These are phyloP conservation scores for Stenoptilia bipunctidactyla DNA, from an alignment of 2,888 invertebrate genomes.

Conservation along the genomic window DNA sequence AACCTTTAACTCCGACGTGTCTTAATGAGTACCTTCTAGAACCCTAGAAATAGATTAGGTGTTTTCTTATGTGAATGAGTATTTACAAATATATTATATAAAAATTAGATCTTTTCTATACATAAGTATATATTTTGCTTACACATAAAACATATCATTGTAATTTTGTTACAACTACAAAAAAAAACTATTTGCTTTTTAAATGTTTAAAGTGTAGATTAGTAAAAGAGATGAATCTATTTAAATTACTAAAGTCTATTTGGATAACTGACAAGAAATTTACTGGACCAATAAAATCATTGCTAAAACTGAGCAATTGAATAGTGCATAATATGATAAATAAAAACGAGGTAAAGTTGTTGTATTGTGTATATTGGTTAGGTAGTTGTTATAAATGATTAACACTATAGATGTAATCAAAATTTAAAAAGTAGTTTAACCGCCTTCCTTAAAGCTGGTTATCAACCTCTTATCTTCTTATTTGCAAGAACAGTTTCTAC, in stretches of 20 bases:
- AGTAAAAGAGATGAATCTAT: too few relatives aligned
- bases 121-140: not conserved
- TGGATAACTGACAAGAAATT: not conserved
- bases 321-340: not conserved
- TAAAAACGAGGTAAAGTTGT: too few relatives aligned
- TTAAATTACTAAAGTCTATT: too few relatives aligned
- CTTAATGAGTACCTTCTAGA: slow-evolving; percentile 52
- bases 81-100: slow-evolving; percentile 1
- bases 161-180: slow-evolving; percentile 10
- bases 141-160: slow-evolving; percentile 22
- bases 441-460: too few relatives aligned
- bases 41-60: not conserved
- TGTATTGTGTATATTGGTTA: too few relatives aligned
- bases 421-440: too few relatives aligned
- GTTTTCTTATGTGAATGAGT: not conserved
- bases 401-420: too few relatives aligned
- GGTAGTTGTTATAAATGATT: too few relatives aligned
- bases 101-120: too few relatives aligned
- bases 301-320: slow-evolving; percentile 1
- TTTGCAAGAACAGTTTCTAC: too few relatives aligned
- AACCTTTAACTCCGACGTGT: slow-evolving; percentile 49
- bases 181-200: slow-evolving; percentile 1
- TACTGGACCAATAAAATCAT: not conserved
- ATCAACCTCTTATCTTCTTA: too few relatives aligned
- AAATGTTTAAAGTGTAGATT: not conserved